Evolutionary conservation across 2,888 invertebrate genomes (phyloP).

Genomic region (Himalopsyche japonica): DNA sequence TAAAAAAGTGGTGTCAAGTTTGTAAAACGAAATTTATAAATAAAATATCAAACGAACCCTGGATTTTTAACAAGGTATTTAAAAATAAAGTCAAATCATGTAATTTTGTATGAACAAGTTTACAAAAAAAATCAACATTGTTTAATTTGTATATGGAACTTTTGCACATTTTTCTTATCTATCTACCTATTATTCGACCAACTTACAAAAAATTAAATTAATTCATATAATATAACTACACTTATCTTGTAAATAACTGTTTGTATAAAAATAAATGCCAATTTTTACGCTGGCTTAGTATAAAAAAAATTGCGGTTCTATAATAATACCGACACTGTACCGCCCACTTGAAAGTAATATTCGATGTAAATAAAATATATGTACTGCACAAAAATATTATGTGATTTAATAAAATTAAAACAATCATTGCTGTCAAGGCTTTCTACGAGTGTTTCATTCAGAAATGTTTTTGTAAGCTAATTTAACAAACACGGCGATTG

Average conservation of each 20-base stretch:
- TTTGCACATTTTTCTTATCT: background rate
- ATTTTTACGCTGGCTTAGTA: background rate
- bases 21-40: background rate
- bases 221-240: background rate
- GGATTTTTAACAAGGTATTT: background rate
- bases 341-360: background rate
- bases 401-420: background rate
- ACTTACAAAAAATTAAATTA: background rate
- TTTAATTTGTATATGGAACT: background rate
- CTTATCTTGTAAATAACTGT: background rate
- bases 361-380: background rate
- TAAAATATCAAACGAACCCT: background rate
- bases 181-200: conserved; percentile 21
- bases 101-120: background rate
- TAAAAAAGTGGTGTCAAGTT: background rate
- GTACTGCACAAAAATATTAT: background rate
- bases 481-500: background rate
- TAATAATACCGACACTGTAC: background rate
- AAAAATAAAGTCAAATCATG: background rate
- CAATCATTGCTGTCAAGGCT: background rate
- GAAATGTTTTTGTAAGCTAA: background rate
- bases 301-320: background rate
- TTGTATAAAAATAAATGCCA: background rate
- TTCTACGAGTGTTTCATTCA: background rate
- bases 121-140: background rate